A percentile compares a stretch with the other conserved stretches of the same genome.
These are phyloP conservation scores for Eupithecia inturbata DNA, from an alignment of 2,888 invertebrate genomes.

Conservation along the genomic window DNA sequence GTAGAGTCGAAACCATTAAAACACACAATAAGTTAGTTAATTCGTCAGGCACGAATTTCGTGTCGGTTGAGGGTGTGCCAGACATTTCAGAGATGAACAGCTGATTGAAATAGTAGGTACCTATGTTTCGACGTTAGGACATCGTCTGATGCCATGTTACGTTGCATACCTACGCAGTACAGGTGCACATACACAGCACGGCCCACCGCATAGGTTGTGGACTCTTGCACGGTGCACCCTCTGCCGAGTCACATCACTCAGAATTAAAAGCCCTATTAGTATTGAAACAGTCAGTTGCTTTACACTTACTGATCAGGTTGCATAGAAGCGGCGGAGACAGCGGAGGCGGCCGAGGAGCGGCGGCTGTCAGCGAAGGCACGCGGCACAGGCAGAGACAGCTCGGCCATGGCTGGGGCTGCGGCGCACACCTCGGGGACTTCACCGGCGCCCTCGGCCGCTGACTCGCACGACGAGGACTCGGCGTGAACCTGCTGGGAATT, in stretches of 20 bases:
- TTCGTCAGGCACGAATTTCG: background rate
- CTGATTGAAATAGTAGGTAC: too few species aligned
- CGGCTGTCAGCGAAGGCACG: constrained; percentile 93
- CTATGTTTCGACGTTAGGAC: background rate
- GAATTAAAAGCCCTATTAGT: background rate
- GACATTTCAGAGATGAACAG: background rate
- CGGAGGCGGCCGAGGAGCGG: constrained; percentile 86
- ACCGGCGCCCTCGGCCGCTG: constrained; percentile 48
- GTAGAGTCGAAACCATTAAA: background rate
- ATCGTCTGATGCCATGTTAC: background rate
- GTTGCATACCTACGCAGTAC: background rate
- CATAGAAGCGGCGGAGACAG: constrained; percentile 74
- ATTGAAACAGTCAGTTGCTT: background rate
- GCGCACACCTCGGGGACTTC: constrained; percentile 61
- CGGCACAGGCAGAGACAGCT: constrained; percentile 85
- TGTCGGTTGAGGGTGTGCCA: background rate
- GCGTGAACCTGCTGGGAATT: constrained; percentile 45
- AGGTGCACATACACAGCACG: background rate
- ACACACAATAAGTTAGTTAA: background rate
- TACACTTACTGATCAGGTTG: constrained; percentile 72
- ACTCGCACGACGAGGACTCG: constrained; percentile 60
- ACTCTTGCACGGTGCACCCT: background rate
- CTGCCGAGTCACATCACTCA: background rate
- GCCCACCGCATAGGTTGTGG: background rate
- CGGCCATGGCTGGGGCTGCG: constrained; percentile 73